These are phyloP conservation scores for Phataginus tetradactyla DNA, from an alignment of 2,797 vertebrate genomes.

Conservation along the genomic window DNA sequence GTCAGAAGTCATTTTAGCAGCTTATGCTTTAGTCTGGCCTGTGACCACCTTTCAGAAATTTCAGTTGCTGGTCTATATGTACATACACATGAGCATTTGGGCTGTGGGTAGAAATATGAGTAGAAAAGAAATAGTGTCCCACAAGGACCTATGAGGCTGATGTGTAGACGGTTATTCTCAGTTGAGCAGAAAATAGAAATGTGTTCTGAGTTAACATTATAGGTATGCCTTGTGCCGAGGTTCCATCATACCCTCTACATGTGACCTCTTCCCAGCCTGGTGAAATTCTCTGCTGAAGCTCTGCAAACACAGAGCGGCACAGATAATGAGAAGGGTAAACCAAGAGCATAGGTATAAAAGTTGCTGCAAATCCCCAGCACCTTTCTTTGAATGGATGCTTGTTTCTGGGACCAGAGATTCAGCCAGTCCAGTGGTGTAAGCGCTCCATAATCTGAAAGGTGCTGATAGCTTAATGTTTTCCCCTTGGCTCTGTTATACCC, in stretches of 20 bases:
- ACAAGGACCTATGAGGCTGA: background rate
- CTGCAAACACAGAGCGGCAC: constrained; percentile 34
- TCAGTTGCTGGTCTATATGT: background rate
- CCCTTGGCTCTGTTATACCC: background rate
- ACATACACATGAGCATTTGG: background rate
- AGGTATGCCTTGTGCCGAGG: constrained; percentile 56
- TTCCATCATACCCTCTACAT: constrained; percentile 53
- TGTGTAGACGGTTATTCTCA: constrained; percentile 69
- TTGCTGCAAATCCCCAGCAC: background rate
- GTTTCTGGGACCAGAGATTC: constrained; percentile 1
- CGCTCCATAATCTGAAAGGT: background rate
- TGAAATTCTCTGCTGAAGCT: constrained; percentile 57
- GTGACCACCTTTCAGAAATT: constrained; percentile 62
- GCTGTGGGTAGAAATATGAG: background rate
- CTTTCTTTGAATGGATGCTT: constrained; percentile 16
- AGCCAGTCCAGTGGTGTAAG: background rate
- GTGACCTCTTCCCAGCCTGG: constrained; percentile 52
- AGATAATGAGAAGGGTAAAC: constrained; percentile 36
- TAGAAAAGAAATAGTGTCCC: constrained; percentile 19
- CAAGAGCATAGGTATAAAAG: background rate
- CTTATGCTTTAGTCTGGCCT: constrained; percentile 42
- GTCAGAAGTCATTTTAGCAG: background rate
- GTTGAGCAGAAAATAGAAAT: constrained; percentile 78
- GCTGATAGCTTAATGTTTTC: background rate
- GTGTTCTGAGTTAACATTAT: constrained; percentile 65